Base-by-base conservation (phyloP, 2,113 vertebrate species). In the Dipodomys stephensi region DNA sequence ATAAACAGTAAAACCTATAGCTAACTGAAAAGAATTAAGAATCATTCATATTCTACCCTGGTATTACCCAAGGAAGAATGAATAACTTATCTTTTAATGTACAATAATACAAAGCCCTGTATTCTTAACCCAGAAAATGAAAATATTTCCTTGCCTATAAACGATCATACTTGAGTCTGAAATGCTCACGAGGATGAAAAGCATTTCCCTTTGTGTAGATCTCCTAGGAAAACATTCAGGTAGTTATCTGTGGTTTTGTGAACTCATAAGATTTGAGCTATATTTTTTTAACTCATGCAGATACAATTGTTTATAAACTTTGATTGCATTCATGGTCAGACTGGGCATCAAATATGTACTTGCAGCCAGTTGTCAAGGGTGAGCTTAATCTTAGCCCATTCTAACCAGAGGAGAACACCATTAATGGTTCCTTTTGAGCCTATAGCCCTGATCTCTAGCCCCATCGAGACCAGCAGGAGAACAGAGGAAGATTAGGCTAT, bases 21-120 rank as follows among this genome's bases (percentile, higher is more conserved):
- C 73, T 81, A 72, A 77, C 25, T 80, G 39, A 53, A 90, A 71
- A 81, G 23, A 77, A 73, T 30, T 87, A 68, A 82, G 57, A 88
- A 23, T 77, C 79, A 91, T 88, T 57, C 28, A 79, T 0, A 71
- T 39, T 74, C 32, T 91, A 60, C 78, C 10, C 19, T 49, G 60
- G 1, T 28, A 11, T 71, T 65, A 62, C 83, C 8, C 91, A 77
- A 82, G 67, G 77, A 77, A 7, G 2, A 2, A 76, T 65, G 11
- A 81, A 73, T 44, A 88, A 74, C 86, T 81, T 44, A 46, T 71
- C 30, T 62, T 62, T 83, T 73, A 87, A 67, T 68, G 73, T 20
- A 76, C 69, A 7, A 46, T 3, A 18, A 57, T 28, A n/a, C 53
- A 49, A 44, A 92, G 65, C 0, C 6, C 19, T 16, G 11, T 90